A percentile compares a stretch with the other conserved stretches of the same genome.
Conservation (phyloP, 2,888 invertebrate genomes). For the Heliconius cydno region DNA sequence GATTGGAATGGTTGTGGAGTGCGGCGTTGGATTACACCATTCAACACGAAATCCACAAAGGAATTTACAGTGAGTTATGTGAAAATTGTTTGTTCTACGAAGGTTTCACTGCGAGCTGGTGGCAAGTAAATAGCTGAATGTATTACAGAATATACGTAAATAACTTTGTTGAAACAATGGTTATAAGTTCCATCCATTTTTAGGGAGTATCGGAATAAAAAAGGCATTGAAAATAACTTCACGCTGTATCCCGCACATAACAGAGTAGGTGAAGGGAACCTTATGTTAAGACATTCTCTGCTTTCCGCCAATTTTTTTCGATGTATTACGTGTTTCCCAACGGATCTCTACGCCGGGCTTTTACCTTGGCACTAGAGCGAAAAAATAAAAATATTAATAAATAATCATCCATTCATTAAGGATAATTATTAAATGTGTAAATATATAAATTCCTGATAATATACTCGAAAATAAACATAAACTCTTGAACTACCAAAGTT, state of each 20-base stretch:
- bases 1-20: conserved; percentile 17
- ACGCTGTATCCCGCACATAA: too few species aligned
- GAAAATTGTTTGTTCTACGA: background rate
- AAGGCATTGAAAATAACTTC: background rate
- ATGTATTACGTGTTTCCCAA: too few species aligned
- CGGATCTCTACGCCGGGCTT: too few species aligned
- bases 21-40: conserved; percentile 2
- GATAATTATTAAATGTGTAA: background rate
- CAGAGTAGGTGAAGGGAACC: too few species aligned
- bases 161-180: background rate
- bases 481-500: background rate
- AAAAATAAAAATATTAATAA: too few species aligned
- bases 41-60: background rate
- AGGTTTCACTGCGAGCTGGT: background rate
- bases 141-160: background rate
- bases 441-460: background rate
- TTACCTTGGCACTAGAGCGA: too few species aligned
- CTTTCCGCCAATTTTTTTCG: too few species aligned
- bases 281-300: too few species aligned
- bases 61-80: background rate
- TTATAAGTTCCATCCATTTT: background rate
- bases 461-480: background rate
- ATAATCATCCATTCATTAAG: too few species aligned
- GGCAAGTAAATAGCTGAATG: background rate
- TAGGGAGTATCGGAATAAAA: background rate